These are phyloP conservation scores for Eumeta japonica DNA, from an alignment of 1,140 invertebrate genomes.

Conservation along the genomic window DNA sequence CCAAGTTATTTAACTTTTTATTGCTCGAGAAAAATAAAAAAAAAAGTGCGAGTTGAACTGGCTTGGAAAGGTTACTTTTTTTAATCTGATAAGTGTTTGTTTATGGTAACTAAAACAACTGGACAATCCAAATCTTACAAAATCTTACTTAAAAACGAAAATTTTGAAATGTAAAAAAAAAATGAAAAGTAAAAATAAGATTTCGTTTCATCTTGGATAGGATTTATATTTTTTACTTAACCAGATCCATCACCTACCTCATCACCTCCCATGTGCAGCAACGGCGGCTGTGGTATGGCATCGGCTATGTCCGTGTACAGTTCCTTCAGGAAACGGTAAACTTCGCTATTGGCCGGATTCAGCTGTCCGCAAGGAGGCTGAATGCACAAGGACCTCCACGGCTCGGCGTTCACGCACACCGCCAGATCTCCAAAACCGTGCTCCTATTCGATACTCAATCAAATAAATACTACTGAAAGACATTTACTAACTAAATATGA, in stretches of 20 bases:
- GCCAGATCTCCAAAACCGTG: slow-evolving; percentile 68
- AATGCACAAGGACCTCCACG: slow-evolving; percentile 74
- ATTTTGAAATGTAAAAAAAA: too few species aligned
- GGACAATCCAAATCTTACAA: too few species aligned
- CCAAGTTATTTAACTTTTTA: too few species aligned
- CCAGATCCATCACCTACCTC: slow-evolving; percentile 59
- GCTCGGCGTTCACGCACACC: slow-evolving; percentile 71
- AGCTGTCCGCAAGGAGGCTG: slow-evolving; percentile 84
- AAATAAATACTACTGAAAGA: background rate
- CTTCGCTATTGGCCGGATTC: slow-evolving; percentile 75
- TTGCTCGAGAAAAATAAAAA: too few species aligned
- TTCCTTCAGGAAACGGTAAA: slow-evolving; percentile 68
- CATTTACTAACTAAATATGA: too few species aligned
- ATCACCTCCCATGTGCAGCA: slow-evolving; percentile 84
- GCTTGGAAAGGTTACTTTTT: too few species aligned
- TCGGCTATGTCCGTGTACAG: slow-evolving; percentile 71
- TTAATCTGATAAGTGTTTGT: too few species aligned
- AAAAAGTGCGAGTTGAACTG: too few species aligned
- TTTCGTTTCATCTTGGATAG: background rate
- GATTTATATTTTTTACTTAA: background rate
- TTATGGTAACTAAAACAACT: too few species aligned
- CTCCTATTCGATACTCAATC: slow-evolving; percentile 43
- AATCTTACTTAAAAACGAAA: too few species aligned
- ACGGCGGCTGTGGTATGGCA: slow-evolving; percentile 55
- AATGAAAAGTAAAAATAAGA: too few species aligned